A percentile compares a stretch with the other conserved stretches of the same genome.
Conservation (phyloP, 2,113 vertebrate genomes). For the Chaenocephalus aceratus region DNA sequence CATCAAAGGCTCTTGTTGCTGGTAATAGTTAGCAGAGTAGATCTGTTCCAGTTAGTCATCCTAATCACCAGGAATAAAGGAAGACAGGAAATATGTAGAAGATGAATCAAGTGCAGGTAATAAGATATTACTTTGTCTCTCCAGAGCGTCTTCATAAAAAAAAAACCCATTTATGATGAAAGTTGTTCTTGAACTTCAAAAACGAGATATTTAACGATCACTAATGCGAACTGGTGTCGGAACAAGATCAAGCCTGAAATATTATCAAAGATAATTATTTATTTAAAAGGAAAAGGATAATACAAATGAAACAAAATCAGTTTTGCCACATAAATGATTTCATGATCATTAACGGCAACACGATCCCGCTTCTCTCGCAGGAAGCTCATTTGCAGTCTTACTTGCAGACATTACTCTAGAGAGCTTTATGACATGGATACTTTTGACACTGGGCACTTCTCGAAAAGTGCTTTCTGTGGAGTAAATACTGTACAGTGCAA, state of each 20-base stretch:
- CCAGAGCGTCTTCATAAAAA: background rate
- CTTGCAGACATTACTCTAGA: conserved; percentile 51
- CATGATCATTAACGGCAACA: conserved; percentile 71
- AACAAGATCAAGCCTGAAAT: conserved; percentile 61
- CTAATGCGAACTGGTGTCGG: conserved; percentile 36
- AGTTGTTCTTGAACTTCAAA: conserved; percentile 48
- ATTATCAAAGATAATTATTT: conserved; percentile 81
- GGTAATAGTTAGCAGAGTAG: conserved; percentile 18
- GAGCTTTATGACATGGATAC: conserved; percentile 58
- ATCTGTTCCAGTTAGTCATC: conserved; percentile 27
- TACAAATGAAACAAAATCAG: conserved; percentile 74
- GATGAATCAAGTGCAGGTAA: conserved; percentile 20
- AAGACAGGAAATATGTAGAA: conserved; percentile 1
- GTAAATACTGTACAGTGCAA: conserved; percentile 79
- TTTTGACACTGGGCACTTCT: conserved; percentile 58
- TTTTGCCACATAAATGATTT: conserved; percentile 70
- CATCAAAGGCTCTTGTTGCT: conserved; percentile 29
- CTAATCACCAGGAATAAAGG: conserved; percentile 20
- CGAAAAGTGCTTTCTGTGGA: conserved; percentile 68
- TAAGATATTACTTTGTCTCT: conserved; percentile 20
- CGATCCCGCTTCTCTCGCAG: conserved; percentile 39
- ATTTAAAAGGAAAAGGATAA: conserved; percentile 78
- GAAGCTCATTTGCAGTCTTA: conserved; percentile 52
- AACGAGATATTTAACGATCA: conserved; percentile 1
- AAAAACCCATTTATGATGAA: conserved; percentile 49